phyloP scores from a whole-genome alignment of 1,140 invertebrate genomes.

The Arctopsyche grandis region DNA sequence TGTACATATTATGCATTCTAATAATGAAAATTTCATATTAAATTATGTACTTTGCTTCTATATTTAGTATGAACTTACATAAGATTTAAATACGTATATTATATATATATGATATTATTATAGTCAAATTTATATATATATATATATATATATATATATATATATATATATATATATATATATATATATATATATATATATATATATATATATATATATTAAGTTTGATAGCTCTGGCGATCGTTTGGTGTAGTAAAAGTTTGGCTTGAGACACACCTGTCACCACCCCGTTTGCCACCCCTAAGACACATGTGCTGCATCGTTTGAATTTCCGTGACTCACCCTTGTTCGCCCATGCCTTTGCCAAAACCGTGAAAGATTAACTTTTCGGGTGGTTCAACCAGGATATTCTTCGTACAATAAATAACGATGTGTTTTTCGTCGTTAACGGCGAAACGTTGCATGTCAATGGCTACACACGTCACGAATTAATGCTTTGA shows the following conservation, averaged over 20 bases:
- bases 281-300: conserved; percentile 24
- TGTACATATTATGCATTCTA: no score
- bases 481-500: not conserved
- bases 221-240: conserved; percentile 11
- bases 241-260: conserved; percentile 32
- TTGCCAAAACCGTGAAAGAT: conserved; percentile 20
- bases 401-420: not conserved
- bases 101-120: no score
- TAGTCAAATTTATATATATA: no score
- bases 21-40: no score
- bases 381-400: not conserved
- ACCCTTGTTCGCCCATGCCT: not conserved
- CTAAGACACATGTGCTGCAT: conserved; percentile 35
- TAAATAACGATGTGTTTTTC: conserved; percentile 3
- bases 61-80: no score
- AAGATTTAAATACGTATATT: no score
- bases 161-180: no score
- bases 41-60: no score
- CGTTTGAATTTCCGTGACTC: conserved; percentile 39
- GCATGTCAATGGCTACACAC: conserved; percentile 5
- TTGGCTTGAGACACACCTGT: conserved; percentile 8
- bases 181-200: no score
- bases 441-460: not conserved
- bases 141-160: no score
- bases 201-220: no score